Conservation (phyloP, 2,888 invertebrate genomes). For the Hydrotaea cyrtoneurina region DNA sequence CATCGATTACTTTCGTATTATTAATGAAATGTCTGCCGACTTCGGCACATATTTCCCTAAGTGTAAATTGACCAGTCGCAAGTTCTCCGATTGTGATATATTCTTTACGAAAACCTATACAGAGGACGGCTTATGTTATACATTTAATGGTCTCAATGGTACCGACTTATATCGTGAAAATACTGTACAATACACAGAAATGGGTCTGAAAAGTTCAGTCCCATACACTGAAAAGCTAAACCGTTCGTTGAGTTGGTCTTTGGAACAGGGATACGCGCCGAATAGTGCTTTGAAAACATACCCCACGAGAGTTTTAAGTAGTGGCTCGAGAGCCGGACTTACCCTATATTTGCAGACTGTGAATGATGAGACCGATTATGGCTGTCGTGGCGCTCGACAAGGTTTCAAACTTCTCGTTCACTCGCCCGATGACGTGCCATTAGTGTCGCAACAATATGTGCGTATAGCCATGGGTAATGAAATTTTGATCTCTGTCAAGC, state of each 20-base stretch:
- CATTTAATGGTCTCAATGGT: conserved; percentile 85
- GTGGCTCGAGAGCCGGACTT: conserved; percentile 85
- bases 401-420: conserved; percentile 88
- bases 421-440: conserved; percentile 86
- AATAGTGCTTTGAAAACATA: conserved; percentile 84
- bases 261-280: conserved; percentile 84
- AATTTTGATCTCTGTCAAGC: conserved; percentile 86
- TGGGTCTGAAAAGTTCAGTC: conserved; percentile 59
- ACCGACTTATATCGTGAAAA: conserved; percentile 83
- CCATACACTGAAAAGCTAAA: conserved; percentile 74
- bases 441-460: conserved; percentile 86
- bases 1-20: conserved; percentile 72
- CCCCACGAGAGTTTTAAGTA: conserved; percentile 85
- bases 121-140: conserved; percentile 87
- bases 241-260: conserved; percentile 82
- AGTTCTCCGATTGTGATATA: conserved; percentile 82
- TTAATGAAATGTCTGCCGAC: conserved; percentile 78
- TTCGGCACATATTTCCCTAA: conserved; percentile 82
- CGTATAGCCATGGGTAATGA: conserved; percentile 86
- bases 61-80: conserved; percentile 83
- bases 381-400: conserved; percentile 87
- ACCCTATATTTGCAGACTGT: conserved; percentile 84
- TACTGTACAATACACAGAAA: conserved; percentile 73
- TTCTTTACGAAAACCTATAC: conserved; percentile 84
- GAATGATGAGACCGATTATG: conserved; percentile 84